Conservation (phyloP, 2,888 invertebrate species). For the Hylaea fasciaria region DNA sequence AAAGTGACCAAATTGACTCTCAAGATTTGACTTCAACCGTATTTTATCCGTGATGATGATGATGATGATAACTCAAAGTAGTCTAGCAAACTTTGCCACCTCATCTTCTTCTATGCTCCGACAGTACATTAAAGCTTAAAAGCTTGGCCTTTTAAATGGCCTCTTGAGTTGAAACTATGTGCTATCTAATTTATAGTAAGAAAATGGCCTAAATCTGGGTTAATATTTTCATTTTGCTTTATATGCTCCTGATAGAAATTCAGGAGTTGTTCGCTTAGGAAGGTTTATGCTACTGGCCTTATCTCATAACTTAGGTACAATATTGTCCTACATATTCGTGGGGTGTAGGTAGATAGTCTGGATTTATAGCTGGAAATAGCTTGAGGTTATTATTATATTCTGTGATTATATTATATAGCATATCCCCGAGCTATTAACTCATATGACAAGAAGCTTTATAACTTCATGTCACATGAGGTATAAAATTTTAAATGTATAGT, state of each 20-base stretch:
- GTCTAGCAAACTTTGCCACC: too few relatives aligned
- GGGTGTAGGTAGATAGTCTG: neutral
- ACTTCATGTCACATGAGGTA: too few relatives aligned
- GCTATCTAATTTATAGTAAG: constrained; percentile 36
- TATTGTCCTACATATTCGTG: neutral
- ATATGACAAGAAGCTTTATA: too few relatives aligned
- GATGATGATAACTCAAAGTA: too few relatives aligned
- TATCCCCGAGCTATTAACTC: too few relatives aligned
- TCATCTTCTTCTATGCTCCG: too few relatives aligned
- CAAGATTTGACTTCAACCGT: too few relatives aligned
- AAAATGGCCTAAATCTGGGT: constrained; percentile 35
- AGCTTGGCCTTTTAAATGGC: constrained; percentile 32
- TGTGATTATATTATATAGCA: too few relatives aligned
- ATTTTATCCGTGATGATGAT: too few relatives aligned
- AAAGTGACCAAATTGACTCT: too few relatives aligned
- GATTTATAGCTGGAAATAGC: neutral
- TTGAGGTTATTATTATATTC: too few relatives aligned
- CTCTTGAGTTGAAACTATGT: constrained; percentile 25
- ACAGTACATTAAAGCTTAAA: constrained; percentile 19
- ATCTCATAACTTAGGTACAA: constrained; percentile 6
- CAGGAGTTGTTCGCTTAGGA: constrained; percentile 7
- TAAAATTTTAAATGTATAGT: too few relatives aligned
- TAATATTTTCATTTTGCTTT: constrained; percentile 35
- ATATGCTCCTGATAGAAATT: constrained; percentile 27
- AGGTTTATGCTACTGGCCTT: constrained; percentile 20